These are phyloP conservation scores for Cephus runcator DNA, from an alignment of 2,888 invertebrate species.

Conservation along the genomic window DNA sequence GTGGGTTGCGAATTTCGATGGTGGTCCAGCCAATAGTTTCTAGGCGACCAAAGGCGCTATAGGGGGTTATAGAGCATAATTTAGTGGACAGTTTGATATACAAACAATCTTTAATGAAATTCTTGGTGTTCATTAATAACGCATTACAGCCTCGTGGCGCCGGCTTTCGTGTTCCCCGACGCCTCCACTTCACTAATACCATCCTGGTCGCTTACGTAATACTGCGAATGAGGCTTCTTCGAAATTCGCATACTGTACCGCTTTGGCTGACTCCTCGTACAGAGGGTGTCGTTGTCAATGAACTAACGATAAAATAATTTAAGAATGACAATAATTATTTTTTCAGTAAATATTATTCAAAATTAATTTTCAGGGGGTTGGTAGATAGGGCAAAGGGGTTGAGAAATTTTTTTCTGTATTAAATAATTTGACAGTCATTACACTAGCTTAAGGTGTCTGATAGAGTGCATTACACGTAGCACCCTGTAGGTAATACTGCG, in stretches of 20 bases:
- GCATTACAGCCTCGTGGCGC: conserved; percentile 67
- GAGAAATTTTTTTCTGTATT: background rate
- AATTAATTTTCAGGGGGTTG: background rate
- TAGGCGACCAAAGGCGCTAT: conserved; percentile 55
- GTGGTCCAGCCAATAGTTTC: conserved; percentile 56
- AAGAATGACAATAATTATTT: background rate
- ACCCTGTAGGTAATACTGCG: background rate
- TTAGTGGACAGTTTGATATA: conserved; percentile 73
- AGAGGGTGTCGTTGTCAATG: background rate
- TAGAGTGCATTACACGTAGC: background rate
- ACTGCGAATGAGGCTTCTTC: background rate
- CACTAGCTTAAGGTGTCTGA: background rate
- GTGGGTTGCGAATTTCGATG: background rate
- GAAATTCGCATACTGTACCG: background rate
- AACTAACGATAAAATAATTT: background rate
- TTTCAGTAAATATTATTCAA: background rate
- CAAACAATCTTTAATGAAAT: conserved; percentile 75
- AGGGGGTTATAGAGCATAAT: conserved; percentile 66
- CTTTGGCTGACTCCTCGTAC: background rate
- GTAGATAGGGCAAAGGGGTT: background rate
- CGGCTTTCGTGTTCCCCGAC: conserved; percentile 26
- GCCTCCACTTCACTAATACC: conserved; percentile 11
- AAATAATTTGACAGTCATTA: background rate
- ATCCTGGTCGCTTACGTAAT: background rate
- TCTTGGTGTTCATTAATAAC: conserved; percentile 77